A percentile compares a stretch with the other conserved stretches of the same genome.
phyloP scores from a whole-genome alignment of 2,113 vertebrate genomes.

The Aix galericulata region DNA sequence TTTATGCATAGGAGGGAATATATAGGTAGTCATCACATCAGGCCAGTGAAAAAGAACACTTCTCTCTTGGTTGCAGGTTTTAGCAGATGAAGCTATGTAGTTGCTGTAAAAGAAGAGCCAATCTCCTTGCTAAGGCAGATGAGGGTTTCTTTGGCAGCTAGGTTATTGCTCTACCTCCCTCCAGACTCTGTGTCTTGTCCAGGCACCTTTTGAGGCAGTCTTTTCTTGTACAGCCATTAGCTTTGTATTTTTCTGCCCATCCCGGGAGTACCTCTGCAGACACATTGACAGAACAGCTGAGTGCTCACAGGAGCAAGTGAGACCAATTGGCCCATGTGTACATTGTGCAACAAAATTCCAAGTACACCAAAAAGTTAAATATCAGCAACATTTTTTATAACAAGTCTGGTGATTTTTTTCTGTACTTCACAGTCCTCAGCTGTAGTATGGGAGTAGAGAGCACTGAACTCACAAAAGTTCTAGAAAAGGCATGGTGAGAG shows the following conservation, averaged over 20 bases:
- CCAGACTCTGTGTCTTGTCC: neutral
- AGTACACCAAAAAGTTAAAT: neutral
- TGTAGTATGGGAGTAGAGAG: neutral
- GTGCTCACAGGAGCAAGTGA: neutral
- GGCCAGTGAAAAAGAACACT: neutral
- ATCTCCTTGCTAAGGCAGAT: neutral
- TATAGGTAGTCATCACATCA: neutral
- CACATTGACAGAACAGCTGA: neutral
- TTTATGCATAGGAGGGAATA: neutral
- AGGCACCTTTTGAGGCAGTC: neutral
- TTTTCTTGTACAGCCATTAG: neutral
- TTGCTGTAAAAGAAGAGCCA: neutral
- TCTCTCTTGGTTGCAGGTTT: neutral
- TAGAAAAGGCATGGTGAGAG: neutral
- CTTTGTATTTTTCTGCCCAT: neutral
- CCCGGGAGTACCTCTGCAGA: neutral
- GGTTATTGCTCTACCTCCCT: neutral
- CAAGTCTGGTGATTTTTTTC: neutral
- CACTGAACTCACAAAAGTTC: neutral
- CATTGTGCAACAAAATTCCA: neutral
- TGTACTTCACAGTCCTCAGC: neutral
- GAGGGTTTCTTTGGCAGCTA: neutral
- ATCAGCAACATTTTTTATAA: neutral
- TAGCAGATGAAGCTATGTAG: neutral
- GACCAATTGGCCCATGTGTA: fast-evolving